Conservation (phyloP, 2,113 vertebrate species). For the Grallaria varia region DNA sequence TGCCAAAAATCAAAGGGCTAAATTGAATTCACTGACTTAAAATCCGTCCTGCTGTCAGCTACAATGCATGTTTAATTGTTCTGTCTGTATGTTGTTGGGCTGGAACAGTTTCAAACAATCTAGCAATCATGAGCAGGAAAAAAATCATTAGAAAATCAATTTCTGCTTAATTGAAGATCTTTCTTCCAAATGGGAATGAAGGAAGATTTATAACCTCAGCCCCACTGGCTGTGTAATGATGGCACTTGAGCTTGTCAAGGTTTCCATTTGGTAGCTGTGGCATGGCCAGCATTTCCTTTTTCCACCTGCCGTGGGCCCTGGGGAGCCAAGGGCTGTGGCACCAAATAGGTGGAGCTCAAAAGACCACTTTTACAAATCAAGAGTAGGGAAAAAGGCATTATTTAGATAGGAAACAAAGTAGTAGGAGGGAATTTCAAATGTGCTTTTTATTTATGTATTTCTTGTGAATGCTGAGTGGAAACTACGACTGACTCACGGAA, state of each 20-base stretch:
- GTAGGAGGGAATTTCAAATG: not conserved
- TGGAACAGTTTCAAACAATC: conserved; percentile 67
- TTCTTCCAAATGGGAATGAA: conserved; percentile 67
- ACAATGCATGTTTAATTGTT: conserved; percentile 40
- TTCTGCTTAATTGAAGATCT: conserved; percentile 77
- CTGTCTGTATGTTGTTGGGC: conserved; percentile 5
- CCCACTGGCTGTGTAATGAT: conserved; percentile 16
- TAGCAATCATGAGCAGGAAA: conserved; percentile 22
- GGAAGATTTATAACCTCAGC: conserved; percentile 63
- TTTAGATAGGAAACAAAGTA: not conserved
- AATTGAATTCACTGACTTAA: conserved; percentile 34
- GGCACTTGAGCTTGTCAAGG: conserved; percentile 24
- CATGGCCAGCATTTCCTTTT: not conserved
- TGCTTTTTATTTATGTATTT: not conserved
- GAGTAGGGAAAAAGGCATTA: not conserved
- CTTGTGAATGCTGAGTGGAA: not conserved
- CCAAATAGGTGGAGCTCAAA: not conserved
- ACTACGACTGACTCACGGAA: not conserved
- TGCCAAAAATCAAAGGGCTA: conserved; percentile 37
- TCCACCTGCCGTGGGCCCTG: not conserved
- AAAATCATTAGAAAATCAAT: conserved; percentile 79
- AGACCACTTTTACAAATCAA: not conserved
- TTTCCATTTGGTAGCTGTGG: not conserved
- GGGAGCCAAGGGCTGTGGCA: not conserved
- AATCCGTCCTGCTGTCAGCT: conserved; percentile 44